A percentile compares a stretch with the other conserved stretches of the same genome.
These are phyloP conservation scores for Lepas anatifera DNA, from an alignment of 2,888 invertebrate species.

Conservation along the genomic window DNA sequence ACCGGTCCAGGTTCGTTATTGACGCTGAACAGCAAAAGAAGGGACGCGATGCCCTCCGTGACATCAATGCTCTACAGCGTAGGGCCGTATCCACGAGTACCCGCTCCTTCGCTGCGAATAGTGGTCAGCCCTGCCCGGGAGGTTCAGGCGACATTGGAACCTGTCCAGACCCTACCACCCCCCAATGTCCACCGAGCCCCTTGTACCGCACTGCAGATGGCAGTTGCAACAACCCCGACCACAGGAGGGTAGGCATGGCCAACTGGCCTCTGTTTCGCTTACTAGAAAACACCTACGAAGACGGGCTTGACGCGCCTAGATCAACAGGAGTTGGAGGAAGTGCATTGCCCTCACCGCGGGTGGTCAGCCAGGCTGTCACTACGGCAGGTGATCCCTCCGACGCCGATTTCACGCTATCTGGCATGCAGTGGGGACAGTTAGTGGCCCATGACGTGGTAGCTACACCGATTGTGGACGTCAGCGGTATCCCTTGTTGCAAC, in stretches of 20 bases:
- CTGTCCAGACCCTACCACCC: too few relatives aligned
- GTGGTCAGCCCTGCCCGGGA: too few relatives aligned
- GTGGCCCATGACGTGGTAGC: conserved; percentile 23
- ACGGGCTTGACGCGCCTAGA: not conserved
- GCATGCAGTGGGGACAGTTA: conserved; percentile 25
- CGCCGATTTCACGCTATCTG: conserved; percentile 20
- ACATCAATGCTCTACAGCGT: too few relatives aligned
- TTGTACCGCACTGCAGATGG: conserved; percentile 21
- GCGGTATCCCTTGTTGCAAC: conserved; percentile 13
- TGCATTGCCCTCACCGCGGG: conserved; percentile 27
- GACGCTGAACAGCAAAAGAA: too few relatives aligned
- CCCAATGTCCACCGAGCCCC: not conserved
- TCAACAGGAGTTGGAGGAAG: conserved; percentile 16
- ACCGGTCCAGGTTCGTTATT: too few relatives aligned
- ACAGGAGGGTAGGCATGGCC: conserved; percentile 20
- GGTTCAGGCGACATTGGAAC: too few relatives aligned
- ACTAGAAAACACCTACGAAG: not conserved
- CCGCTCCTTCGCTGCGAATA: too few relatives aligned
- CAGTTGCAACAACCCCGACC: conserved; percentile 22
- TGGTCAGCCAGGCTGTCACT: conserved; percentile 20
- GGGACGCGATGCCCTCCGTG: too few relatives aligned
- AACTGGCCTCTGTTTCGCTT: conserved; percentile 14
- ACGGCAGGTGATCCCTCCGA: conserved; percentile 18
- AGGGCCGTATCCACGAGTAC: too few relatives aligned
- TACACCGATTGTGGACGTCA: conserved; percentile 21